These are phyloP conservation scores for Strix uralensis DNA, from an alignment of 2,113 vertebrate species.

Conservation along the genomic window DNA sequence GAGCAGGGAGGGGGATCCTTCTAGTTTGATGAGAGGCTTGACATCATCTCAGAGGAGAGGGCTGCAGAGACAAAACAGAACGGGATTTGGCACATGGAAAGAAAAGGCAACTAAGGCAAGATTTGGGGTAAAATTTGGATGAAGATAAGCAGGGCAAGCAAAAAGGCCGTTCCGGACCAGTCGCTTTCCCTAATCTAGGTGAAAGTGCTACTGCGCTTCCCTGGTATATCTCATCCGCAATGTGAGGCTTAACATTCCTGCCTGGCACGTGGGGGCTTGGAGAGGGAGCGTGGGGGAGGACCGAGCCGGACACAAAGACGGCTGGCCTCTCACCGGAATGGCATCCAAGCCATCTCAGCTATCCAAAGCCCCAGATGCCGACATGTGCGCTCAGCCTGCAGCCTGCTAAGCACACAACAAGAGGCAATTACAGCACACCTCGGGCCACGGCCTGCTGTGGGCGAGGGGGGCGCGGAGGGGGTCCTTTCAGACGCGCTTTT, in stretches of 20 bases:
- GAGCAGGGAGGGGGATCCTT: neutral
- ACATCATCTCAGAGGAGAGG: neutral
- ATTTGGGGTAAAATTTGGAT: neutral
- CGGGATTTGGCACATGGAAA: neutral
- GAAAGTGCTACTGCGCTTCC: constrained; percentile 29
- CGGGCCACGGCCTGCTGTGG: neutral
- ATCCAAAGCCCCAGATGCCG: constrained; percentile 45
- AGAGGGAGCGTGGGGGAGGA: neutral
- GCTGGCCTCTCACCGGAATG: constrained; percentile 49
- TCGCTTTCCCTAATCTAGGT: neutral
- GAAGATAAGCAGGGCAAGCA: neutral
- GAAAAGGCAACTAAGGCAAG: neutral
- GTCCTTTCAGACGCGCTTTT: neutral
- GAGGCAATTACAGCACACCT: neutral
- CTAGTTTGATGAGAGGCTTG: neutral
- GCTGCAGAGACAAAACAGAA: neutral
- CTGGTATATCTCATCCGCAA: neutral
- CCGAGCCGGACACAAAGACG: constrained; percentile 49
- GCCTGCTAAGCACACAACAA: neutral
- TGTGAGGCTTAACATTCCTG: constrained; percentile 66
- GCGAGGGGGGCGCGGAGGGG: neutral
- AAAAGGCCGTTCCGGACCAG: neutral
- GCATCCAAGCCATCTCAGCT: constrained; percentile 71
- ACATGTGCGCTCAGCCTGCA: constrained; percentile 1
- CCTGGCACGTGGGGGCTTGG: constrained; percentile 48